A percentile compares a stretch with the other conserved stretches of the same genome.
phyloP scores from a whole-genome alignment of 2,113 vertebrate species.

The Meriones unguiculatus region DNA sequence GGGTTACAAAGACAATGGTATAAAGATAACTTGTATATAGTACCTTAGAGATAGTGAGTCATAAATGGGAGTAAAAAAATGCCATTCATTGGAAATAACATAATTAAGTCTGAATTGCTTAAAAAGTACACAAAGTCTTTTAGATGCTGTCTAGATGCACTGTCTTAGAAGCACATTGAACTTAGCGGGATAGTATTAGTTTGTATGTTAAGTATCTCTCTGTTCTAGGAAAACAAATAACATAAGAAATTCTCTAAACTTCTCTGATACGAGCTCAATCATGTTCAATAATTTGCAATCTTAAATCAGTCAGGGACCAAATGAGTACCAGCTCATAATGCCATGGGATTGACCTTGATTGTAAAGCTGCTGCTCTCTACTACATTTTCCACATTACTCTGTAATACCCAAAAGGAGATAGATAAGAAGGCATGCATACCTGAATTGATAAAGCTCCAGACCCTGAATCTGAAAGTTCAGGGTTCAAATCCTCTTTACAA shows the following conservation, averaged over 20 bases:
- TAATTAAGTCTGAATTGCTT: neutral
- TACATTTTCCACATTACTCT: neutral
- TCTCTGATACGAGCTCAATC: neutral
- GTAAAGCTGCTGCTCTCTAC: neutral
- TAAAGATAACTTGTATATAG: neutral
- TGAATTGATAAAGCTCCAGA: no score
- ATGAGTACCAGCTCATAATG: neutral
- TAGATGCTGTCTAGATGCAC: no score
- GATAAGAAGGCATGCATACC: no score
- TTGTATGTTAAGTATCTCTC: neutral
- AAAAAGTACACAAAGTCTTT: neutral
- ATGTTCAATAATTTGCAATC: neutral
- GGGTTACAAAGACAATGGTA: neutral
- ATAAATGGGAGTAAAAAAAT: neutral
- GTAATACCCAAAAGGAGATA: neutral
- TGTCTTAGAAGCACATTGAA: neutral
- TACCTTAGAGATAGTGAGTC: neutral
- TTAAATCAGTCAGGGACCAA: neutral
- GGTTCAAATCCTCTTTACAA: no score
- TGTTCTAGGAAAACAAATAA: neutral
- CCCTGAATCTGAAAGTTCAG: no score
- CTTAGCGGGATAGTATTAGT: neutral
- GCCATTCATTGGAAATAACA: neutral
- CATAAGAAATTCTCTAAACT: neutral
- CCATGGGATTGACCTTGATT: neutral